phyloP scores from a whole-genome alignment of 1,140 invertebrate genomes.

The Bursaphelenchus mucronatus region DNA sequence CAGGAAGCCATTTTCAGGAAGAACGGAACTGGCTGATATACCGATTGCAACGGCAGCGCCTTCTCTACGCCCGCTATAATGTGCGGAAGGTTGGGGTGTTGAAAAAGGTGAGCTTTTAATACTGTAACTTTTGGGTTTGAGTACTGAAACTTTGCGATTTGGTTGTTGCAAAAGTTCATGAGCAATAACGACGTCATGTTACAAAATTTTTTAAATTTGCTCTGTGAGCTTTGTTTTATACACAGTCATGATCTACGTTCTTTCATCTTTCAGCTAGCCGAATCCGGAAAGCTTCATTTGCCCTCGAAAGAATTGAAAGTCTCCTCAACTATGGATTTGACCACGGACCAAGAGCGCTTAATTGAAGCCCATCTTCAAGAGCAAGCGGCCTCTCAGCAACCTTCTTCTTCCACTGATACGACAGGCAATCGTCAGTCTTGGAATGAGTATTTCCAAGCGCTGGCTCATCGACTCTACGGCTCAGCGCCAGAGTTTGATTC shows the following conservation, averaged over 20 bases:
- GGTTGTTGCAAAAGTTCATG: neutral
- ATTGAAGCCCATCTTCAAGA: slow-evolving; percentile 12
- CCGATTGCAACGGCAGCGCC: slow-evolving; percentile 23
- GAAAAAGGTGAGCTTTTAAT: slow-evolving; percentile 26
- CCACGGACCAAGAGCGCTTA: slow-evolving; percentile 4
- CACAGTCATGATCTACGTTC: too few relatives aligned
- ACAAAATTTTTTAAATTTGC: too few relatives aligned
- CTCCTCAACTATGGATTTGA: neutral
- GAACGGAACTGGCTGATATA: slow-evolving; percentile 23
- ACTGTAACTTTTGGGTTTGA: neutral
- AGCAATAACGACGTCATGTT: neutral
- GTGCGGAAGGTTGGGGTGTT: slow-evolving; percentile 28
- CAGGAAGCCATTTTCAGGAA: slow-evolving; percentile 18
- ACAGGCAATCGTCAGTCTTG: slow-evolving; percentile 10
- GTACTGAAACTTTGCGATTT: neutral
- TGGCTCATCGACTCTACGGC: slow-evolving; percentile 9
- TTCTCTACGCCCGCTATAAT: slow-evolving; percentile 31
- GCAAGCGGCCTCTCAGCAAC: neutral
- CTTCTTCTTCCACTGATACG: neutral
- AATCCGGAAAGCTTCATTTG: slow-evolving; percentile 11
- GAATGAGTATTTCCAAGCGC: slow-evolving; percentile 8
- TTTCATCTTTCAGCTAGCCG: slow-evolving; percentile 18
- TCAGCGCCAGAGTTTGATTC: slow-evolving; percentile 1
- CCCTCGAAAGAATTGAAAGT: slow-evolving; percentile 4
- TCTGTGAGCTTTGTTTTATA: too few relatives aligned